A percentile compares a stretch with the other conserved stretches of the same genome.
Evolutionary conservation across 2,888 invertebrate genomes (phyloP).

Genomic region (Chymomyza caudatula): DNA sequence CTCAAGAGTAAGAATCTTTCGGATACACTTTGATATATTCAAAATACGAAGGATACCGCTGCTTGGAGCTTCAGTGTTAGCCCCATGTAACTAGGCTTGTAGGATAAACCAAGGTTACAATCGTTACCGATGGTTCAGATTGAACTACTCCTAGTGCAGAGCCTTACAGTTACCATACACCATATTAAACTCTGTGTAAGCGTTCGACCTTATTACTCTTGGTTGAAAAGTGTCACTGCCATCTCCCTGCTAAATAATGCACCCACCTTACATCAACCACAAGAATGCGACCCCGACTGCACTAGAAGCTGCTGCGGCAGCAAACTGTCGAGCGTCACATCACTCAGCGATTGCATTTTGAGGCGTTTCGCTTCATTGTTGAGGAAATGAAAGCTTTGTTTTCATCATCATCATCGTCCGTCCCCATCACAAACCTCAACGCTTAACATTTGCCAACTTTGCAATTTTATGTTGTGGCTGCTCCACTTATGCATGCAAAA

Average conservation of each 20-base stretch:
- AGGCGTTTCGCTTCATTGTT: background rate
- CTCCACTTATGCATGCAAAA: background rate
- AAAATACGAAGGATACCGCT: too few species aligned
- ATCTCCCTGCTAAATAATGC: background rate
- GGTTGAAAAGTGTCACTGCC: background rate
- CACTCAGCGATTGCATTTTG: background rate
- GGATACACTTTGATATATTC: too few species aligned
- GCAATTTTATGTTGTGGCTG: background rate
- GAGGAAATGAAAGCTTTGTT: constrained; percentile 7
- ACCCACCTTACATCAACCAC: constrained; percentile 2
- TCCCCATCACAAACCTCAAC: background rate
- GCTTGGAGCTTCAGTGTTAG: too few species aligned
- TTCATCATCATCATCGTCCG: background rate
- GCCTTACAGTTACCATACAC: background rate
- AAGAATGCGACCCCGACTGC: background rate
- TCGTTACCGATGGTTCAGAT: too few species aligned
- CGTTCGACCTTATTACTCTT: background rate
- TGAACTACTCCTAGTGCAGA: too few species aligned
- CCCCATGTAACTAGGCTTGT: too few species aligned
- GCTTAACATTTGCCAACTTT: background rate
- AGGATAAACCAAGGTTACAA: too few species aligned
- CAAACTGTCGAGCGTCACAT: background rate
- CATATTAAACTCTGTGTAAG: background rate
- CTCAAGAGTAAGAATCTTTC: too few species aligned
- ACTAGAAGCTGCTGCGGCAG: background rate